Conservation (phyloP, 1,140 invertebrate species). For the Euura saliciscinereae region DNA sequence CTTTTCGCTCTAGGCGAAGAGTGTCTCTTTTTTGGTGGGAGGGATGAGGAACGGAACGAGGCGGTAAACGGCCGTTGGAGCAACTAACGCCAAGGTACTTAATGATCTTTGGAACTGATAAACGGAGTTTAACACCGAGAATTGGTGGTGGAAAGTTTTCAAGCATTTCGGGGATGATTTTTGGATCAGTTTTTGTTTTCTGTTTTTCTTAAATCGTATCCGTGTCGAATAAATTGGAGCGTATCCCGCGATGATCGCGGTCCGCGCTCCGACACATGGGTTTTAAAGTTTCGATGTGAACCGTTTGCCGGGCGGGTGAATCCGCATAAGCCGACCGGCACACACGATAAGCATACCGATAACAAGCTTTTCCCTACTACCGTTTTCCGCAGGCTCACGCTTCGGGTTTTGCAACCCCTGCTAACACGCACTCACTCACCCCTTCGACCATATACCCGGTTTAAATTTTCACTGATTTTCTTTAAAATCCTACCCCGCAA, state of each 20-base stretch:
- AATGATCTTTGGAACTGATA: no score
- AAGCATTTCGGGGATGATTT: no score
- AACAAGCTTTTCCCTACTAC: constrained; percentile 31
- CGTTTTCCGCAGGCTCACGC: background rate
- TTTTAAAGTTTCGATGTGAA: constrained; percentile 29
- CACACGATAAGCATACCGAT: constrained; percentile 57
- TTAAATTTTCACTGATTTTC: constrained; percentile 58
- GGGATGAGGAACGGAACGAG: constrained; percentile 2
- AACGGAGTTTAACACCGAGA: no score
- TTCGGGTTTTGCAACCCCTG: constrained; percentile 20
- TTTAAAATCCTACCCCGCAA: constrained; percentile 47
- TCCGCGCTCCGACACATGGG: background rate
- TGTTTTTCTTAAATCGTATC: no score
- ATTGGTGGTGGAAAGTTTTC: no score
- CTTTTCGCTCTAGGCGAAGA: background rate
- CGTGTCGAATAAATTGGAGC: no score
- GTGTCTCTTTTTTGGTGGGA: background rate
- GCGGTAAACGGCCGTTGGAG: background rate
- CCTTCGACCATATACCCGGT: constrained; percentile 28
- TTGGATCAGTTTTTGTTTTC: no score
- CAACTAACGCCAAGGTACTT: no score
- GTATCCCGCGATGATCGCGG: no score
- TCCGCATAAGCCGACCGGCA: constrained; percentile 53
- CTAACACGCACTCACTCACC: constrained; percentile 16
- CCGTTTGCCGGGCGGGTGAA: constrained; percentile 36